Conservation (phyloP, 2,888 invertebrate genomes). For the Morinoia aosen region DNA sequence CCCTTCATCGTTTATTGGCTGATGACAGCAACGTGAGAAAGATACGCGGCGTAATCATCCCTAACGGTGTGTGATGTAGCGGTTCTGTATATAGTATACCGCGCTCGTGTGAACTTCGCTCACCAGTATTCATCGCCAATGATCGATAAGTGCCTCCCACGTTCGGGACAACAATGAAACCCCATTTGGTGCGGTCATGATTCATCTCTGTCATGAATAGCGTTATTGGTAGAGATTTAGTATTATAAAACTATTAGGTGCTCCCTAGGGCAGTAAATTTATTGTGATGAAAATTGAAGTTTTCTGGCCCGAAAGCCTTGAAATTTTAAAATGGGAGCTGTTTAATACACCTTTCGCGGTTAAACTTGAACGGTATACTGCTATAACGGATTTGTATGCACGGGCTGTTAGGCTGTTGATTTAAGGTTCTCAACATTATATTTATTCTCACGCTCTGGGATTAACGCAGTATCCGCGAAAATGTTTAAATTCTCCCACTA, state of each 20-base stretch:
- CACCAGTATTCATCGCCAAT: not conserved
- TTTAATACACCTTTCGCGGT: not conserved
- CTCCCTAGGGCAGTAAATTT: not conserved
- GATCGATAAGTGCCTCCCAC: not conserved
- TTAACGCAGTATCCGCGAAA: not conserved
- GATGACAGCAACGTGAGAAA: not conserved
- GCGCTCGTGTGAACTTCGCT: not conserved
- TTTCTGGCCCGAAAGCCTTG: not conserved
- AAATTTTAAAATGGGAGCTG: not conserved
- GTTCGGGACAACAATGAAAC: not conserved
- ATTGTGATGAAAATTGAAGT: not conserved
- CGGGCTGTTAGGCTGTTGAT: not conserved
- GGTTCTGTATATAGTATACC: not conserved
- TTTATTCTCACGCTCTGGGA: not conserved
- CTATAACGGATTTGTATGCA: not conserved
- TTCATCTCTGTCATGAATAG: not conserved
- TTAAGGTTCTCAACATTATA: not conserved
- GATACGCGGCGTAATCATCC: not conserved
- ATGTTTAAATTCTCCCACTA: not conserved
- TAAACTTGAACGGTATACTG: not conserved
- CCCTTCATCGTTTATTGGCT: not conserved
- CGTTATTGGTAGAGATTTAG: not conserved
- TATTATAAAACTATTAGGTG: not conserved
- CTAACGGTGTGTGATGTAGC: not conserved
- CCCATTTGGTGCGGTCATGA: not conserved